Percentiles rank a stretch among this genome's conserved stretches.
Conservation (phyloP, 2,888 invertebrate species). For the Octodonta nipae region DNA sequence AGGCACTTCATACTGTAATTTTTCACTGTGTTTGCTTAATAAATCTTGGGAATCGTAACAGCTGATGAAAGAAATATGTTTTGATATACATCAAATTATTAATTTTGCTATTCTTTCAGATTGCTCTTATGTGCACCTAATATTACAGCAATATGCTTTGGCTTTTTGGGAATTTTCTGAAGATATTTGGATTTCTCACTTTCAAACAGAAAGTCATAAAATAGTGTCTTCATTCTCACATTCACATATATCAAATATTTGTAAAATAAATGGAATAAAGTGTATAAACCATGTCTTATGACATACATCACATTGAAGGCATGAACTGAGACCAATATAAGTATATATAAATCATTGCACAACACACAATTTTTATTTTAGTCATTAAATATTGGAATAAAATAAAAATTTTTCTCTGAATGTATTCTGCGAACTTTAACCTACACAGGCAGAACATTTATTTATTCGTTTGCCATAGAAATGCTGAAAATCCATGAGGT, state of each 20-base stretch:
- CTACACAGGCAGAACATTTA: too few relatives aligned
- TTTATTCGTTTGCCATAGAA: too few relatives aligned
- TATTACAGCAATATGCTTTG: slow-evolving; percentile 57
- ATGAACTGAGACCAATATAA: too few relatives aligned
- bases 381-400: too few relatives aligned
- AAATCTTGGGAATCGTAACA: slow-evolving; percentile 71
- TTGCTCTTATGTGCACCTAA: slow-evolving; percentile 48
- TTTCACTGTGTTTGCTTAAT: slow-evolving; percentile 39
- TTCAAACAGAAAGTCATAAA: slow-evolving; percentile 16
- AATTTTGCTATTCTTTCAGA: slow-evolving; percentile 51
- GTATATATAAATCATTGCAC: too few relatives aligned
- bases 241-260: slow-evolving; percentile 9
- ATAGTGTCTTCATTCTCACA: slow-evolving; percentile 15
- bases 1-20: slow-evolving; percentile 43
- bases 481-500: too few relatives aligned
- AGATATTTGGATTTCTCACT: slow-evolving; percentile 9
- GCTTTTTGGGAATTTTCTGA: slow-evolving; percentile 37
- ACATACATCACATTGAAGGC: too few relatives aligned
- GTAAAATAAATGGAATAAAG: slow-evolving; percentile 18
- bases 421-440: too few relatives aligned
- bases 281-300: slow-evolving; percentile 17
- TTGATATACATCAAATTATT: slow-evolving; percentile 60
- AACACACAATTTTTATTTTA: too few relatives aligned
- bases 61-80: slow-evolving; percentile 66
- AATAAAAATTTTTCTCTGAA: too few relatives aligned